A percentile compares a stretch with the other conserved stretches of the same genome.
phyloP scores from a whole-genome alignment of 2,113 vertebrate species.

The Clarias magur region DNA sequence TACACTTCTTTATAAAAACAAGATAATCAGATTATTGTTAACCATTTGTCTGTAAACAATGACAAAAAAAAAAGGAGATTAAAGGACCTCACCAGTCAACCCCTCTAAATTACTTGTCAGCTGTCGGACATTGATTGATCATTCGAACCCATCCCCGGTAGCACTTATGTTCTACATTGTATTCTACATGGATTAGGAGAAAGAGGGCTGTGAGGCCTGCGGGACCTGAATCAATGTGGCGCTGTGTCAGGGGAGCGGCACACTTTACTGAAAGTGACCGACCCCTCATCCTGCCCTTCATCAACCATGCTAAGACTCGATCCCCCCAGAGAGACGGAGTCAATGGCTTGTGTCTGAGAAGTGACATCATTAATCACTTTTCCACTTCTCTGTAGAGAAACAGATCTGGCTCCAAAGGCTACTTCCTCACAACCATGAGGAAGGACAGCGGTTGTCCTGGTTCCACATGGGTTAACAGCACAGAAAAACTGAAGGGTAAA shows the following conservation, averaged over 20 bases:
- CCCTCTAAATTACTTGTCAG: neutral
- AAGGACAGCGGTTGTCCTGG: neutral
- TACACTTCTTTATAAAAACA: neutral
- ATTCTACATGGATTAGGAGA: constrained; percentile 7
- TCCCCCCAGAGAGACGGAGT: constrained; percentile 26
- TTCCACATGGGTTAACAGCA: neutral
- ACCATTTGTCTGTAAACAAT: neutral
- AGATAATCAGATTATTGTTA: neutral
- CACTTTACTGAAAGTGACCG: constrained; percentile 36
- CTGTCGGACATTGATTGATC: constrained; percentile 1
- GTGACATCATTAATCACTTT: constrained; percentile 37
- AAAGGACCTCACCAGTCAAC: neutral
- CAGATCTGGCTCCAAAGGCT: constrained; percentile 1
- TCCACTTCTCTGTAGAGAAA: neutral
- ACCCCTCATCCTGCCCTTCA: constrained; percentile 36
- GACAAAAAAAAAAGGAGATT: neutral
- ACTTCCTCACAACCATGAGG: neutral
- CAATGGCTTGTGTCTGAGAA: constrained; percentile 27
- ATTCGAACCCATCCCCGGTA: constrained; percentile 9
- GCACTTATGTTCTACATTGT: constrained; percentile 8
- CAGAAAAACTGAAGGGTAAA: neutral
- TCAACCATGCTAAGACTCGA: constrained; percentile 33
- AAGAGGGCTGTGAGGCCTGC: constrained; percentile 6
- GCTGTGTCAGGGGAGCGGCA: neutral
- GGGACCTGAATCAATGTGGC: constrained; percentile 23